Evolutionary conservation across 1,140 invertebrate genomes (phyloP), one percentile per base, ranked within the genome.

Genomic region (Drosophila sulfurigaster): DNA sequence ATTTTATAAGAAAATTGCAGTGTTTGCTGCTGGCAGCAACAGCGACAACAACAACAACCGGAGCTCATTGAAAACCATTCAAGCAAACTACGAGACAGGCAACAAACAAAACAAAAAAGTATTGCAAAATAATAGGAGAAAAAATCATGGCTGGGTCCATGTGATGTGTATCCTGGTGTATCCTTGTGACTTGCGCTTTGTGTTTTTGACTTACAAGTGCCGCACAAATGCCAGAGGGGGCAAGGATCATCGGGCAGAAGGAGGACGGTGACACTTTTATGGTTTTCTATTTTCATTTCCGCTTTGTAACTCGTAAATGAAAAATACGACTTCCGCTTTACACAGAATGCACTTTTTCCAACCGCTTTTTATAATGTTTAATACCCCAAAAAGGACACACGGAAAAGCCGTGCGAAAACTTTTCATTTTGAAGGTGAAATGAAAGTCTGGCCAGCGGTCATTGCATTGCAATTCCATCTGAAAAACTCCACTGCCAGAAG

Each of bases 261-360:
- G 10, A 11, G 35, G 15, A 41, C 28, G 59, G 48, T 54, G 68
- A 43, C 75, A 83, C 64, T 89, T 88, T 79, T 88, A 89, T 85
- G 85, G 78, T 67, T 79, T 89, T 76, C 79, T 79, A 85, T 81
- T 89, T 89, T 79, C 85, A 89, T 89, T 89, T 89, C 85, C 81
- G 85, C 75, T 75, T 64, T 68, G 65, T 78, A 57, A 54, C 63
- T 79, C 78, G 81, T 81, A 89, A 81, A 85, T 81, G 72, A 64
- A 85, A 89, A 67, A 89, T 81, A 79, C 59, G 75, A 81, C 85
- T 89, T 85, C 75, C 75, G 65, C 57, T 41, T 69, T 54, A 30
- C 15, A 66, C 15, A 66, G 35, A 65, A 49, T 43, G 6, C 43
- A 11, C 32, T 5, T 59, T 43, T 51, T 38, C 13, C 35, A 10